Evolutionary conservation across 2,113 vertebrate species (phyloP).

Genomic region (Cyanoramphus novaezelandiae): DNA sequence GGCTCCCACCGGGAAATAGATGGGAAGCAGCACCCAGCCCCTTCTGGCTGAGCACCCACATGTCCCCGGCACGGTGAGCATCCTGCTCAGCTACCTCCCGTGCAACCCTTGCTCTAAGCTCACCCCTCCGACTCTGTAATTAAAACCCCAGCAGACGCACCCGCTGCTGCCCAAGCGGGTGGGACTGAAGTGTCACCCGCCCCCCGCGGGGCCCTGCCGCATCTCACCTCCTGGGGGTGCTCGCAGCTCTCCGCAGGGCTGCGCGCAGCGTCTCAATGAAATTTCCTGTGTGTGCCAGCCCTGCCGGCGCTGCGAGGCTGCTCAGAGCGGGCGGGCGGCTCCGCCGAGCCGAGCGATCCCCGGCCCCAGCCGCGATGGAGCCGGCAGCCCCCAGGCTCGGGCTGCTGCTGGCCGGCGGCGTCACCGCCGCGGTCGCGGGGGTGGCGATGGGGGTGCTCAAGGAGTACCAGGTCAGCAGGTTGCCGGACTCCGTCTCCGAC

Average conservation of each 20-base stretch:
- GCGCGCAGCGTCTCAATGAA: not conserved
- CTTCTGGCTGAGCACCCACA: not conserved
- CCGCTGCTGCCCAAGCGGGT: accelerated
- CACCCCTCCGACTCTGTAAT: not conserved
- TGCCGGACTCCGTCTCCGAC: too few species aligned
- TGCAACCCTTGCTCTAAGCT: not conserved
- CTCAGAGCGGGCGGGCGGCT: not conserved
- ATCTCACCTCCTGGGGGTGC: slow-evolving; percentile 64
- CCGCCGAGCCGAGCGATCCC: not conserved
- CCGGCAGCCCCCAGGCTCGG: not conserved
- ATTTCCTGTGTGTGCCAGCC: slow-evolving; percentile 56
- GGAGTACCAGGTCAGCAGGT: too few species aligned
- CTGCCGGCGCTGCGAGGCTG: not conserved
- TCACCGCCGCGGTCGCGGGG: too few species aligned
- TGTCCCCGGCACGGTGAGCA: accelerated
- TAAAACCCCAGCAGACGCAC: not conserved
- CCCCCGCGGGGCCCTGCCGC: not conserved
- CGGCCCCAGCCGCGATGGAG: not conserved
- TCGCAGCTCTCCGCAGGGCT: not conserved
- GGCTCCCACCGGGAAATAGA: not conserved
- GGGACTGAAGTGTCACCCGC: not conserved
- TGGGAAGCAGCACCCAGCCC: not conserved
- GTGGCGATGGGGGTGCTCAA: too few species aligned
- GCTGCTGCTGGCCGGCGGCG: slow-evolving; percentile 55
- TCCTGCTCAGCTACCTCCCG: not conserved